These are phyloP conservation scores for Hypotaenidia philippensis DNA, from an alignment of 2,797 vertebrate species.

Conservation along the genomic window DNA sequence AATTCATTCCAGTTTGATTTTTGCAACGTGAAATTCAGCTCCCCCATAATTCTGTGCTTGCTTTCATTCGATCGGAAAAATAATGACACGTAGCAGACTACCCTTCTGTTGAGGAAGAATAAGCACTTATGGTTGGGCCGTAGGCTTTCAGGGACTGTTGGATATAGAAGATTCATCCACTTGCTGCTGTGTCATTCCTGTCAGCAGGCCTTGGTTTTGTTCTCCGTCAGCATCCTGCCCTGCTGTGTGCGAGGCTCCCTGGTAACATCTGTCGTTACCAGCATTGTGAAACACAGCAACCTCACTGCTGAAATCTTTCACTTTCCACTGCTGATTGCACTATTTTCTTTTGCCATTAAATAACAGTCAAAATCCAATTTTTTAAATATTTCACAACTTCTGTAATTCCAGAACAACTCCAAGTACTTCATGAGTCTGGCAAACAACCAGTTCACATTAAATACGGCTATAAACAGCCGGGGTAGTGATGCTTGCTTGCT, in stretches of 20 bases:
- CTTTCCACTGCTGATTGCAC: accelerated
- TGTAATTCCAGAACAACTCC: not conserved
- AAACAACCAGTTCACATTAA: not conserved
- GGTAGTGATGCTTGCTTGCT: not conserved
- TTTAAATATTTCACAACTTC: constrained; percentile 10
- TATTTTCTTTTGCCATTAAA: constrained; percentile 24
- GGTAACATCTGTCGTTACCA: not conserved
- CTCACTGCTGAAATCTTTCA: not conserved
- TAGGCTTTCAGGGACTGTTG: not conserved
- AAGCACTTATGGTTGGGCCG: not conserved
- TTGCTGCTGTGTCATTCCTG: not conserved
- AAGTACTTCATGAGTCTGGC: not conserved
- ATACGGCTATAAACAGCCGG: not conserved
- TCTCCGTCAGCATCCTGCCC: not conserved
- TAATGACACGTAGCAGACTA: not conserved
- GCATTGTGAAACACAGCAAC: not conserved
- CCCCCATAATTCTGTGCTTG: not conserved
- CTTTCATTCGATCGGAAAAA: constrained; percentile 10
- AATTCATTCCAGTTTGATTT: constrained; percentile 23
- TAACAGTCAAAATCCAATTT: not conserved
- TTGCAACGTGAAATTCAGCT: constrained; percentile 14
- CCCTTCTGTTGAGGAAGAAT: not conserved
- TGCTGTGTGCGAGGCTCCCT: not conserved
- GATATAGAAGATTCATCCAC: not conserved
- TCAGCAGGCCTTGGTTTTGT: not conserved